A percentile compares a stretch with the other conserved stretches of the same genome.
Evolutionary conservation across 2,797 vertebrate genomes (phyloP).

Genomic region (Onychomys arenicola): DNA sequence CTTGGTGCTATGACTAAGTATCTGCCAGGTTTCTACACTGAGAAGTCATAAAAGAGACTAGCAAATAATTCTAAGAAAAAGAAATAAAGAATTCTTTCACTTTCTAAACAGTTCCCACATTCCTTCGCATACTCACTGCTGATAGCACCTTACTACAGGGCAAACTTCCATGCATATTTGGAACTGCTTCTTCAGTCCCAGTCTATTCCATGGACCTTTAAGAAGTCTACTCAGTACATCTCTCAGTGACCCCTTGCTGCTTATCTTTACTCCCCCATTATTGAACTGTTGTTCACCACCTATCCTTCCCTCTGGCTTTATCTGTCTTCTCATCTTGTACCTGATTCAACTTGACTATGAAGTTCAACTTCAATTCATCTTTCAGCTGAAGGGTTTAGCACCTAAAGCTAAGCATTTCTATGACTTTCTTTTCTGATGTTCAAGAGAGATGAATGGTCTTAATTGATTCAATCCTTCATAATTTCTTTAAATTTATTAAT

Average conservation of each 20-base stretch:
- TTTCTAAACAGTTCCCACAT: neutral
- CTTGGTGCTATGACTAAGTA: neutral
- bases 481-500: neutral
- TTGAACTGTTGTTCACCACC: neutral
- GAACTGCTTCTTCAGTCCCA: neutral
- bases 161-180: neutral
- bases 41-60: neutral
- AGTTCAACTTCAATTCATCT: neutral
- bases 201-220: neutral
- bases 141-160: neutral
- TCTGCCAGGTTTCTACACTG: neutral
- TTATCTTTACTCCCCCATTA: neutral
- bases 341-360: neutral
- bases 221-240: neutral
- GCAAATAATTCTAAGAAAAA: neutral
- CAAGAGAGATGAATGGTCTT: neutral
- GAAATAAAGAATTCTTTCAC: neutral
- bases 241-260: neutral
- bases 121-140: no score
- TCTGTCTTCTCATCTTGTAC: neutral
- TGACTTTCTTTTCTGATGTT: neutral
- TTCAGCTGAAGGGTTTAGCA: neutral
- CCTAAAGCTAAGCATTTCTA: neutral
- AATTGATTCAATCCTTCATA: neutral
- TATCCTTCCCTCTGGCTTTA: neutral